Base-by-base conservation (phyloP, 2,113 vertebrate genomes). In the Fregata magnificens region DNA sequence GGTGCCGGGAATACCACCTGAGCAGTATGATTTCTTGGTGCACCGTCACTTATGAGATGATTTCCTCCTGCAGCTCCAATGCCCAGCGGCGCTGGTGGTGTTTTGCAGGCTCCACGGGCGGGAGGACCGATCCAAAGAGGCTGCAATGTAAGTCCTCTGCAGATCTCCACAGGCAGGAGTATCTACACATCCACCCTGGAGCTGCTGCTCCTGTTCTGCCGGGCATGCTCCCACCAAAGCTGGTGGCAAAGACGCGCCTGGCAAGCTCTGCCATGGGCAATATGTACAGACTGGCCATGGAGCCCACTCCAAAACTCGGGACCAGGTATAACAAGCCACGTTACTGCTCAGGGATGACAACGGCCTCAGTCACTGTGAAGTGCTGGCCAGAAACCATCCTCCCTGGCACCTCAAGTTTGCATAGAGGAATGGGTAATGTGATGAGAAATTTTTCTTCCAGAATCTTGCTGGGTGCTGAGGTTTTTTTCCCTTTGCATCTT, bases 161-260 rank as follows among this genome's bases (percentile, higher is more conserved):
- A 59, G 32, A 52, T 47, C 34, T 86, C 53, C 52, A 53, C 24
- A 53, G 45, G 32, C 52, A 61, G 20, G 24, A 86, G 19, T 21
- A 86, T 14, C 59, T 86, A 61, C 22, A 66, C 17, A 53, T 80
- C 45, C 67, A 59, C 6, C 6, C 11, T 10, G 28, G 17, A 25
- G 28, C 11, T 72, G 38, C 59, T 32, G 38, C 36, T 74, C 45
- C 25, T 8, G 5, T 40, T 66, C 50, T 61, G 22, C n/a, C 7
- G 13, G 55, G n/a, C 38, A 36, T 2, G 2, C 31, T 88, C n/a
- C 70, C 70, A 36, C 20, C 3, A 10, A 47, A 56, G 34, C 1
- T 3, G 5, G 34, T 10, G 4, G 40, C 73, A 83, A 82, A 58
- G 5, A 70, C 0, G 5, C 1, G 0, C 26, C n/a, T 36, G 62